Evolutionary conservation across 1,140 invertebrate species (phyloP), one percentile per base, ranked within the genome.

Genomic region (Tetranychus cinnabarinus): DNA sequence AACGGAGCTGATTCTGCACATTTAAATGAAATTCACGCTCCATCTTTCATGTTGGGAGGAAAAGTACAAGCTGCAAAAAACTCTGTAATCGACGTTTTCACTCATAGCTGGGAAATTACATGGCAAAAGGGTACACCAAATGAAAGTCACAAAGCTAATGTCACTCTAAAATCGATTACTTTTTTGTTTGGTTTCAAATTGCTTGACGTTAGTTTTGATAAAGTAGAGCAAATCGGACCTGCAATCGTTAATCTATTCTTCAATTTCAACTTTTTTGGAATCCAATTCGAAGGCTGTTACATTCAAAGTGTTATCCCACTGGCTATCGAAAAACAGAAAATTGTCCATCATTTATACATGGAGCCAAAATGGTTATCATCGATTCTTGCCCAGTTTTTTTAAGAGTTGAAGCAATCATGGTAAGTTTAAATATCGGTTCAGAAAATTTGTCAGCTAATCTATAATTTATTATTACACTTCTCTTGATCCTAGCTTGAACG

Each of bases 1-100:
- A 93, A 93, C 67, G 88, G 86, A 0, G 84, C 86, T 0, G 88
- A 93, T 69, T 74, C 83, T 1, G 81, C 82, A 0, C 88, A 92
- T 69, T 74, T 93, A 12, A 77, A 77, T 58, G 77, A 81, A 0
- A 76, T 92, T 0, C 88, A 92, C 66, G 77, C 77, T 35, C 72
- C 79, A 31, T 68, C 76, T 42, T 70, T 83, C 66, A 66, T 85
- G 46, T 66, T 77, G 34, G 77, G 80, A 37, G 70, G 76, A 1
- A 72, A 77, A 57, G 69, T 77, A 35, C n/a, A 52, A 6, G 23
- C n/a, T 31, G 2, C 7, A 8, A 7, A 34, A 8, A 35, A 34
- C 13, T 56, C 4, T 12, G 13, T 35, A 12, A 8, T 3, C 4
- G 13, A 56, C 2, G 12, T 2, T 35, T 3, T 36, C 2, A 23